These are phyloP conservation scores for Rhinichthys klamathensis DNA, from an alignment of 2,113 vertebrate species.

Conservation along the genomic window DNA sequence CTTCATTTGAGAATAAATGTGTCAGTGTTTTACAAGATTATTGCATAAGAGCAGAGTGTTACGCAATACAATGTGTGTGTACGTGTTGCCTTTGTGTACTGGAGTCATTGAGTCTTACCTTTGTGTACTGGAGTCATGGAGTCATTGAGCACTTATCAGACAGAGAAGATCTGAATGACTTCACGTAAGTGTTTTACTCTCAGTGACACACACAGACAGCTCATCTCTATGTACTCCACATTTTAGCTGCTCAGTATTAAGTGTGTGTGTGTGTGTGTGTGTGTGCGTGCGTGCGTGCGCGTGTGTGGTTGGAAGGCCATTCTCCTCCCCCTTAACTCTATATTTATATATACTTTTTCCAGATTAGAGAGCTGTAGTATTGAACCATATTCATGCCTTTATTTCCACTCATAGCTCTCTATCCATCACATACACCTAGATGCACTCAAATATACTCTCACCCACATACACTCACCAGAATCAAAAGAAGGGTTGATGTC, in stretches of 20 bases:
- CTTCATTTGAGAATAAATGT: neutral
- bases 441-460: conserved; percentile 19
- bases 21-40: neutral
- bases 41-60: neutral
- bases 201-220: neutral
- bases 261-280: no score
- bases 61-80: neutral
- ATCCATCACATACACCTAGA: conserved; percentile 6
- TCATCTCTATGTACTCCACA: neutral
- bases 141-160: neutral
- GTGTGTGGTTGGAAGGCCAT: neutral
- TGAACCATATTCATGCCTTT: neutral
- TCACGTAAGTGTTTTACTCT: neutral
- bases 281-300: neutral
- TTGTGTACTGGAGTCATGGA: no score
- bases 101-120: neutral
- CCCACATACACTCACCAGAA: conserved; percentile 14
- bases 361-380: neutral
- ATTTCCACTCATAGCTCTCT: neutral
- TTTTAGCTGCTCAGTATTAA: neutral
- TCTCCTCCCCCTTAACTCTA: neutral
- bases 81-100: neutral
- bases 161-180: neutral
- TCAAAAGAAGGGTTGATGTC: neutral
- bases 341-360: neutral